A percentile compares a stretch with the other conserved stretches of the same genome.
Conservation (phyloP, 2,888 invertebrate species). For the Mamestra brassicae region DNA sequence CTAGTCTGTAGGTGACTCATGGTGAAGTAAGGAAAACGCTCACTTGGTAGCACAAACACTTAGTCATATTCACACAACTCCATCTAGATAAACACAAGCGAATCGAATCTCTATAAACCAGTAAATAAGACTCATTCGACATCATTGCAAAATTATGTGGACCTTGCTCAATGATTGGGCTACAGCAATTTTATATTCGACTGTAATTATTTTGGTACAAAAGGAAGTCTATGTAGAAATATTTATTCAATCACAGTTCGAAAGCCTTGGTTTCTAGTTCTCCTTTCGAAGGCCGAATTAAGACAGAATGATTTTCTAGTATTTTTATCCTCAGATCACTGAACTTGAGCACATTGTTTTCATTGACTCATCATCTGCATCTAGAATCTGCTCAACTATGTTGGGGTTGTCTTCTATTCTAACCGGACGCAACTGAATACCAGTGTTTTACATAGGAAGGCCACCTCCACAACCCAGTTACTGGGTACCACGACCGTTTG, state of each 20-base stretch:
- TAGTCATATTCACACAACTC: constrained; percentile 48
- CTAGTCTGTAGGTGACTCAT: constrained; percentile 54
- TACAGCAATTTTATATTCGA: constrained; percentile 20
- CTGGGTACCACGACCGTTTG: no score
- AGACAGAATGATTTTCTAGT: neutral
- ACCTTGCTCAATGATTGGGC: constrained; percentile 36
- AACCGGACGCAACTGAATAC: no score
- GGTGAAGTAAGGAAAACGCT: constrained; percentile 53
- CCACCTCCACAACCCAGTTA: no score
- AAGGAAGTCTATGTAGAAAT: constrained; percentile 24
- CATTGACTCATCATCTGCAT: neutral
- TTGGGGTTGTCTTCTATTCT: no score
- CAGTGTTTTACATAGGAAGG: no score
- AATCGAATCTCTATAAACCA: constrained; percentile 16
- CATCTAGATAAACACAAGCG: constrained; percentile 27
- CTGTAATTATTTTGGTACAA: constrained; percentile 33
- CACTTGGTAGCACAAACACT: constrained; percentile 53
- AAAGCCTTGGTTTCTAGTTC: constrained; percentile 27
- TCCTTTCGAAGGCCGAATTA: neutral
- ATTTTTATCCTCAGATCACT: constrained; percentile 8
- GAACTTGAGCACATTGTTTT: neutral
- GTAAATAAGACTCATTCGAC: constrained; percentile 21
- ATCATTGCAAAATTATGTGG: constrained; percentile 7
- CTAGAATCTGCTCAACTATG: no score
- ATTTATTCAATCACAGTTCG: constrained; percentile 24